These are phyloP conservation scores for Hydrochoerus hydrochaeris DNA, from an alignment of 2,113 vertebrate species.

Conservation along the genomic window DNA sequence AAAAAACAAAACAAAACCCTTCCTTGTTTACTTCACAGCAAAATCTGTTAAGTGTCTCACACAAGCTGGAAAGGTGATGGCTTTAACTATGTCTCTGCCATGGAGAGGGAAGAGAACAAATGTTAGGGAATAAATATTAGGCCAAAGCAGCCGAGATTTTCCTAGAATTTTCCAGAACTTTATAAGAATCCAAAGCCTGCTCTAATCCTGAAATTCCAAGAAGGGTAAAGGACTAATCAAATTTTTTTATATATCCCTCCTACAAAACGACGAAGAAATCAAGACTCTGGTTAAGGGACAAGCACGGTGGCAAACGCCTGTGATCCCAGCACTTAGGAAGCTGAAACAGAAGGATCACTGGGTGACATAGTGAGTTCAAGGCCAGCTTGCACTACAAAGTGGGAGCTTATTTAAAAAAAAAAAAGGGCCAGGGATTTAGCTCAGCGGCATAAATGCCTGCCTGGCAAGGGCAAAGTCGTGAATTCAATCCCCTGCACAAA, in stretches of 20 bases:
- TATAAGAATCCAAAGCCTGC: conserved; percentile 24
- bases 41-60: neutral
- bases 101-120: neutral
- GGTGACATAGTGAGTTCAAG: neutral
- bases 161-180: conserved; percentile 12
- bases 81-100: neutral
- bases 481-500: no score
- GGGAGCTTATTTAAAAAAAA: neutral
- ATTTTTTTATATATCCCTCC: neutral
- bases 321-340: neutral
- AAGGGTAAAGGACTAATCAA: conserved; percentile 14
- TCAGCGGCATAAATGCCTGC: no score
- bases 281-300: neutral
- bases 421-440: no score
- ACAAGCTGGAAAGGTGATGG: conserved; percentile 16
- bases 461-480: no score
- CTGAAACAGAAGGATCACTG: neutral
- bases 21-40: conserved; percentile 10
- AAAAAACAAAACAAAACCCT: conserved; percentile 30
- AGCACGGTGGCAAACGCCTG: neutral
- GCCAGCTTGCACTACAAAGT: neutral
- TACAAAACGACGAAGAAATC: conserved; percentile 31
- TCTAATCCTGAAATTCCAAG: conserved; percentile 41
- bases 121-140: conserved; percentile 39
- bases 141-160: neutral